Conservation (phyloP, 2,888 invertebrate species). For the Escarpia spicata region DNA sequence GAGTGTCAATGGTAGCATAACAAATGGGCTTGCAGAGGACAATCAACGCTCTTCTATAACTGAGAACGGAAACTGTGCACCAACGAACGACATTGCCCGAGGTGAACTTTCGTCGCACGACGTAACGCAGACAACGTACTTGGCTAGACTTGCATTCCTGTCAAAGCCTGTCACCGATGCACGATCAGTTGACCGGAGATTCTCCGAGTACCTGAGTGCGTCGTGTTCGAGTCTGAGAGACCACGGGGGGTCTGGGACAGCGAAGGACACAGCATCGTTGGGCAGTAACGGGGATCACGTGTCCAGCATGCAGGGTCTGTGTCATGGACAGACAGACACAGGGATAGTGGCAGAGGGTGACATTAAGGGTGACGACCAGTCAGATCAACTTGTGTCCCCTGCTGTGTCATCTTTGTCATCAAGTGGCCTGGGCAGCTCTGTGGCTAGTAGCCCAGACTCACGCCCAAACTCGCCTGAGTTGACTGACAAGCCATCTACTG, state of each 20-base stretch:
- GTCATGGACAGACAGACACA: neutral
- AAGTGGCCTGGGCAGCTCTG: neutral
- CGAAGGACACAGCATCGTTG: neutral
- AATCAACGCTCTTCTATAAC: neutral
- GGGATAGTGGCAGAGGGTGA: neutral
- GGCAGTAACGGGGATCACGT: neutral
- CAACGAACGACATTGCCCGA: neutral
- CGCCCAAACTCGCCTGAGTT: neutral
- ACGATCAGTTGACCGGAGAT: neutral
- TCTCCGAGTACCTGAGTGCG: neutral
- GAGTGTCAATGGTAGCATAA: neutral
- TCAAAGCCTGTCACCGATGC: neutral
- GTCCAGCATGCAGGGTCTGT: neutral
- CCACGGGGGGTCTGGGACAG: neutral
- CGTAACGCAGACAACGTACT: neutral
- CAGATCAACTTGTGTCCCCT: neutral
- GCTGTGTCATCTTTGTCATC: neutral
- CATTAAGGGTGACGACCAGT: neutral
- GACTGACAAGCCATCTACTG: neutral
- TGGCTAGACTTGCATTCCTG: neutral
- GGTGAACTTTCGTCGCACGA: neutral
- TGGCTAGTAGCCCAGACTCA: neutral
- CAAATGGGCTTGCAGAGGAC: neutral
- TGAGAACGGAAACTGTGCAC: neutral
- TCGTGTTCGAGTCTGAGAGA: neutral